Base-by-base conservation (phyloP, 2,888 invertebrate genomes). In the Carterocephalus palaemon region DNA sequence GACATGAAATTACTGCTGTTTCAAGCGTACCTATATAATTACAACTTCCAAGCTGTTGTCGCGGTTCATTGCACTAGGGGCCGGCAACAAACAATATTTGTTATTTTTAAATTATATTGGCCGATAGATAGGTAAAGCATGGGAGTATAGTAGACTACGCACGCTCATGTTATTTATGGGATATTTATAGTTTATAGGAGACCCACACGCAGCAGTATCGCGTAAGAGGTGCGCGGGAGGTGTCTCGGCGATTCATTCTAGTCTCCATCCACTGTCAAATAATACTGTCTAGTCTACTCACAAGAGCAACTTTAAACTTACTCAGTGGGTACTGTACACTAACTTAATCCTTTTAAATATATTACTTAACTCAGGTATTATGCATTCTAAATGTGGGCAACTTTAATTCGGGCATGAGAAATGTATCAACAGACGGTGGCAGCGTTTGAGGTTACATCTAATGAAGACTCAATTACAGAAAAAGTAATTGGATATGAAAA, bases 191-290 rank as follows among this genome's bases (percentile, higher is more conserved):
- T 84, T 84, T 77, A 79, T 85, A 85, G 74, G 62, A 62, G 71
- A 81, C 84, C 81, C 85, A 84, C 85, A 74, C 83, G 80, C 82
- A 64, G 82, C 57, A 68, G 62, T 57, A 59, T 48, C 53, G 60
- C 52, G 55, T 62, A 38, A 15, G 32, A 68, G 74, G 69, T 75
- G 79, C 75, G 79, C 83, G 81, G 79, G 84, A 80, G 82, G 65
- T 62, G 75, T 67, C 57, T 56, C 60, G 63, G 60, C 60, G 67
- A 67, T 70, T 79, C 82, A 80, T 81, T 81, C 78, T 73, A 75
- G 71, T 75, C 70, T 53, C 49, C 53, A 50, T 55, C 38, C 42
- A 46, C 33, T 49, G 38, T 29, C 24, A 42, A 47, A 46, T 34
- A 42, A 10, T 31, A 20, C 24, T 38, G 33, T 20, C 39, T 4